Percentiles rank a stretch among this genome's conserved stretches.
phyloP scores from a whole-genome alignment of 1,140 invertebrate species.

The Meteorus sp. region DNA sequence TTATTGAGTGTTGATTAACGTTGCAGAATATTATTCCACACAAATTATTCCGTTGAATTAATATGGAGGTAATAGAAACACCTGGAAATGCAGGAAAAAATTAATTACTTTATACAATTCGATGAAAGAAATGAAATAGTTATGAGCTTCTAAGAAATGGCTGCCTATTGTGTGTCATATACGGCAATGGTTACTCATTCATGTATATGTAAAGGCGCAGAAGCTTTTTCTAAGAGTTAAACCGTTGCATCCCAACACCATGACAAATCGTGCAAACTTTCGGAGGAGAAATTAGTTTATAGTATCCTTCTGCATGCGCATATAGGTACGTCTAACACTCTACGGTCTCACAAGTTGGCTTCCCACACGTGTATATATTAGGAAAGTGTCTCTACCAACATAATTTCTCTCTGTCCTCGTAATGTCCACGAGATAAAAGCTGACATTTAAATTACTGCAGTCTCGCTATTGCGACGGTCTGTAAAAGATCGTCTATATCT shows the following conservation, averaged over 20 bases:
- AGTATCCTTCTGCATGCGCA: slow-evolving; percentile 23
- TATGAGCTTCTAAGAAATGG: too few relatives aligned
- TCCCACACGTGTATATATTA: too few relatives aligned
- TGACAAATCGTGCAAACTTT: slow-evolving; percentile 40
- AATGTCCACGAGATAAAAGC: slow-evolving; percentile 9
- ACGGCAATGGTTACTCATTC: slow-evolving; percentile 29
- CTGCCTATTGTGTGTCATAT: slow-evolving; percentile 30
- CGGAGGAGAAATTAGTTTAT: slow-evolving; percentile 42
- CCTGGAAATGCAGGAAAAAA: too few relatives aligned
- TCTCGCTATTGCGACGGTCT: neutral
- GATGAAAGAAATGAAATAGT: too few relatives aligned
- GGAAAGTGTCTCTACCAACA: slow-evolving; percentile 29
- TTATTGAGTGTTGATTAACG: too few relatives aligned
- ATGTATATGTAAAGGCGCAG: slow-evolving; percentile 28
- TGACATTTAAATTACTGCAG: slow-evolving; percentile 22
- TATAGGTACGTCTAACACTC: slow-evolving; percentile 9
- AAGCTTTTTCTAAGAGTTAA: slow-evolving; percentile 39
- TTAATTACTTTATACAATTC: too few relatives aligned
- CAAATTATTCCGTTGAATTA: too few relatives aligned
- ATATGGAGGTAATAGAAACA: too few relatives aligned
- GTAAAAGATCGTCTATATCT: slow-evolving; percentile 22
- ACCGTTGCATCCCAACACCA: slow-evolving; percentile 32
- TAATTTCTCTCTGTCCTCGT: slow-evolving; percentile 34
- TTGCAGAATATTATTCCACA: too few relatives aligned
- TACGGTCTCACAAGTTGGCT: slow-evolving; percentile 26